Base-by-base conservation (phyloP, 2,113 vertebrate species). In the Mungos mungo region DNA sequence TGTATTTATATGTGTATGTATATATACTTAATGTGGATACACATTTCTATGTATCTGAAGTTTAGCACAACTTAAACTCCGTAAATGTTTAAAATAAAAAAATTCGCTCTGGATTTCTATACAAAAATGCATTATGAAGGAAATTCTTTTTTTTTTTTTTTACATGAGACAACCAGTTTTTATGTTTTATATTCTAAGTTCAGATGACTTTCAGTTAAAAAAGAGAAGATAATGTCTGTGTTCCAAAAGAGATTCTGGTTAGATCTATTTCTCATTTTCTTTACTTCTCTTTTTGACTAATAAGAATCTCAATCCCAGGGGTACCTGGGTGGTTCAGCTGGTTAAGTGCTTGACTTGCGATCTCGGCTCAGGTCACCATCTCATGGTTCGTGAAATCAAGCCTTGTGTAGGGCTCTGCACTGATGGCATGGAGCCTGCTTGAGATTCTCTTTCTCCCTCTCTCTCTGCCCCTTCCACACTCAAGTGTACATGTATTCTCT, bases 1-100 rank as follows among this genome's bases (percentile, higher is more conserved):
- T 65, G 25, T 90, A 8, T 65, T 35, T 57, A 60, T 76, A 57
- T 66, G 8, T n/a, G 19, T 16, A 2, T 29, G 15, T 15, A 45
- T 71, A 33, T 50, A 60, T 38, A 84, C 31, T 63, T 82, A 72
- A 72, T 1, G 8, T 81, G 54, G 29, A 63, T 76, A 92, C 8
- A 66, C 33, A 81, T 63, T 91, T 85, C 35, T 90, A 38, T 94
- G 31, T 60, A 65, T 94, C n/a, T 66, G 68, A 95, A 90, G n/a
- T 79, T 79, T 88, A 92, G 85, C 52, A 68, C 38, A 81, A 93
- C 12, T 77, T 90, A 94, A 94, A 79, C 72, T 88, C 81, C 47
- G 27, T 81, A 76, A 95, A n/a, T 85, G 7, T 86, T 92, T 92
- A 80, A 89, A 93, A 96, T 95, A 72, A 82, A 47, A 76, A 76